Evolutionary conservation across 2,888 invertebrate genomes (phyloP).

Genomic region (Xylota segnis): DNA sequence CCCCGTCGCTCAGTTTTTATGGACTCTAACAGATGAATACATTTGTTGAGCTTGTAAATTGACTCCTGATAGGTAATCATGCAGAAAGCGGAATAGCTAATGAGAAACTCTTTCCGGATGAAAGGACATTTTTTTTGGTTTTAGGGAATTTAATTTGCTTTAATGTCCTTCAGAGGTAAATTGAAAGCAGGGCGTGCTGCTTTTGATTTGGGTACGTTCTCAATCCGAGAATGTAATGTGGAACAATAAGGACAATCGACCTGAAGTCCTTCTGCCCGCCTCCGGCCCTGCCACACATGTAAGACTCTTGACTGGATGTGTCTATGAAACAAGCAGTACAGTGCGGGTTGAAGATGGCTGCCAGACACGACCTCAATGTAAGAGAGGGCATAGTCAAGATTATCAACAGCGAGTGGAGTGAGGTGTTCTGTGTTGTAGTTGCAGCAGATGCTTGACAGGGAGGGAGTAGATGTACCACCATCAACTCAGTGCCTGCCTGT

Average conservation of each 20-base stretch:
- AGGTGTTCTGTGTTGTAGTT: conserved; percentile 16
- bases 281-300: not conserved
- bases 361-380: conserved; percentile 64
- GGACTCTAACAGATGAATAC: conserved; percentile 15
- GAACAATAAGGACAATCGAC: conserved; percentile 53
- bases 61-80: conserved; percentile 57
- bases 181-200: not conserved
- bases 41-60: conserved; percentile 34
- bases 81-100: conserved; percentile 64
- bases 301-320: conserved; percentile 47
- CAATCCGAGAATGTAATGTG: conserved; percentile 23
- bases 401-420: conserved; percentile 52
- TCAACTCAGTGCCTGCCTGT: conserved; percentile 35
- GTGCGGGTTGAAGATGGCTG: conserved; percentile 57
- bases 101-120: conserved; percentile 29
- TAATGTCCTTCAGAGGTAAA: conserved; percentile 28
- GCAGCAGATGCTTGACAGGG: conserved; percentile 38
- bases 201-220: conserved; percentile 11
- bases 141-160: not conserved
- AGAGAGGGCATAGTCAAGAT: conserved; percentile 56
- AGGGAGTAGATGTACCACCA: conserved; percentile 17
- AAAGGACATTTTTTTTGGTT: not conserved
- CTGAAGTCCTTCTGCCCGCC: not conserved
- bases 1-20: conserved; percentile 3
- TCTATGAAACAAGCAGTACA: conserved; percentile 35